These are phyloP conservation scores for Lophotriccus pileatus DNA, from an alignment of 2,797 vertebrate genomes.

Conservation along the genomic window DNA sequence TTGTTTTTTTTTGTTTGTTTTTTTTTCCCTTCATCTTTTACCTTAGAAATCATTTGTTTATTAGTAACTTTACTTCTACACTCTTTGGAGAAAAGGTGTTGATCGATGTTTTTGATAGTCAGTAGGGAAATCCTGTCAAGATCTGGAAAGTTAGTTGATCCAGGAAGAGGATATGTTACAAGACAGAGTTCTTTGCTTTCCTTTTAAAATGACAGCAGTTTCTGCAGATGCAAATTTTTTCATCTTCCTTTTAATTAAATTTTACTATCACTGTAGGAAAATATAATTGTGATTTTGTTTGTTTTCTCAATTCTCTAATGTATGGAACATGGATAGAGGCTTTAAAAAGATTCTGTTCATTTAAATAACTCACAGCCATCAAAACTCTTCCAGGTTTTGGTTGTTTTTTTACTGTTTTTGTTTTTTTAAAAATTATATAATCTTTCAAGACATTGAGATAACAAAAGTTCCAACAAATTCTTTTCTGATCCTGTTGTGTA, in stretches of 20 bases:
- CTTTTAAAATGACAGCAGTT: background rate
- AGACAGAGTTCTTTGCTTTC: background rate
- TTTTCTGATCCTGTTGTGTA: background rate
- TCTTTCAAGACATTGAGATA: background rate
- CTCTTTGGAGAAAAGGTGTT: background rate
- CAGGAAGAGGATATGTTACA: background rate
- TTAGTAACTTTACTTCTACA: background rate
- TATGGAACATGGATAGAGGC: background rate
- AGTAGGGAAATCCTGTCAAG: background rate
- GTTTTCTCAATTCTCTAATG: background rate
- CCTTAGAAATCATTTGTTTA: background rate
- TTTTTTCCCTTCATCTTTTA: background rate
- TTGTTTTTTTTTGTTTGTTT: background rate
- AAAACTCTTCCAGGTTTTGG: background rate
- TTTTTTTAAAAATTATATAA: no score
- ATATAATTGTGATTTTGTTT: background rate
- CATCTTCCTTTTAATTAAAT: background rate
- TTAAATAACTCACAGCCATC: background rate
- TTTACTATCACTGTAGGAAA: background rate
- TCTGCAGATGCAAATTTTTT: fast-evolving
- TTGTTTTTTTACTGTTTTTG: background rate
- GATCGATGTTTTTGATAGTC: background rate
- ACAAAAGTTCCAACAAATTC: background rate
- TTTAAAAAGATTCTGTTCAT: background rate
- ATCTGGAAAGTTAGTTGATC: background rate